phyloP scores from a whole-genome alignment of 2,888 invertebrate species.

The Eupithecia exiguata region DNA sequence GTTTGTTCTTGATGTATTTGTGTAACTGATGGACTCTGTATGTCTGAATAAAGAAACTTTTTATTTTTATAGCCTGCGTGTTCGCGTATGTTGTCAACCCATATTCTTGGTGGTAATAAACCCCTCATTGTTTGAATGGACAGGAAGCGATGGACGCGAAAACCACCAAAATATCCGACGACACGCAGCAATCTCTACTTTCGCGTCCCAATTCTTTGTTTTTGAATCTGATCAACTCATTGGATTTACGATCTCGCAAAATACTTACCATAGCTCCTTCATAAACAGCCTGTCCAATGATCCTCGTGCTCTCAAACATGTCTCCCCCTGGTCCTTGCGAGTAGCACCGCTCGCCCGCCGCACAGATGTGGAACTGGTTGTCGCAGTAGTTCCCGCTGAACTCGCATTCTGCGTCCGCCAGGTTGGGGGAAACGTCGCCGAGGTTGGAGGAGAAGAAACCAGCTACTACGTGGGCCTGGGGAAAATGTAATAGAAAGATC shows the following conservation, averaged over 20 bases:
- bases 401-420: conserved; percentile 87
- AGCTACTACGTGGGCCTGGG: conserved; percentile 84
- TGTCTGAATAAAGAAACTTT: too few relatives aligned
- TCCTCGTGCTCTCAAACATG: conserved; percentile 92
- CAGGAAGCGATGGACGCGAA: too few relatives aligned
- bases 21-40: too few relatives aligned
- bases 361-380: conserved; percentile 86
- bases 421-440: conserved; percentile 94
- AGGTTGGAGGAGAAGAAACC: conserved; percentile 92
- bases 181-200: neutral
- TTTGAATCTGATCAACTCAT: too few relatives aligned
- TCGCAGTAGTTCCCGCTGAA: conserved; percentile 89
- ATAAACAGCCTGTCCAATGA: conserved; percentile 88
- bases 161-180: too few relatives aligned
- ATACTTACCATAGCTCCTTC: conserved; percentile 84
- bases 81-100: neutral
- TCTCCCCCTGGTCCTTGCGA: conserved; percentile 91
- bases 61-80: neutral
- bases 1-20: too few relatives aligned
- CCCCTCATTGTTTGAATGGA: too few relatives aligned
- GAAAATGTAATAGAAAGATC: neutral
- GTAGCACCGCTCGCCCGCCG: conserved; percentile 85
- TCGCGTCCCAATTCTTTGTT: neutral
- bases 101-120: too few relatives aligned
- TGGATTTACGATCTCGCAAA: neutral